Evolutionary conservation across 2,797 vertebrate species (phyloP), one percentile per base, ranked within the genome.

Genomic region (Platyrinchus mystaceus): DNA sequence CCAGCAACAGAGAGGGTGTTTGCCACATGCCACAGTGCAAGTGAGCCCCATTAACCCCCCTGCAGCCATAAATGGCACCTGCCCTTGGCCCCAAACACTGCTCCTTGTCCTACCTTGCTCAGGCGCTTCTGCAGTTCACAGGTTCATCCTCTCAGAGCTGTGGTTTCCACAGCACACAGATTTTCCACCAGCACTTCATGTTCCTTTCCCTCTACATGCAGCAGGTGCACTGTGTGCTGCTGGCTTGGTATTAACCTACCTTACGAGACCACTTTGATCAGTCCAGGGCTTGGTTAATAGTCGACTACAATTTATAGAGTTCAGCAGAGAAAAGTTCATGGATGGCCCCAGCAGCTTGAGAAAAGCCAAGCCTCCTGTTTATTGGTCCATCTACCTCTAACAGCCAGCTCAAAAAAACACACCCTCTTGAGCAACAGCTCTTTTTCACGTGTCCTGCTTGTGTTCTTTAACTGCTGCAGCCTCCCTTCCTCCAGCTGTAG

Each of bases 251-350:
- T 49, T 68, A 39, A 52, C 63, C 41, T 36, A 2, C 28, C 1
- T 2, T 24, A 1, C 0, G 9, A 58, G 15, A 4, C 6, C 15
- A 28, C 87, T 78, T 53, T 18, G 39, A 56, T 71, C 43, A 32
- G 64, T 3, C 8, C 92, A 28, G 37, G 3, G 14, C 32, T 55
- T 34, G 14, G 85, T 94, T 94, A 97, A 96, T 92, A 24, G 67
- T 94, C n/a, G 23, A 94, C 92, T 26, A n/a, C 32, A 24, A 10
- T 14, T 14, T 14, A 44, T 6, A 2, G 6, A 21, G 47, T 79
- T 94, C 73, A 90, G 84, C 88, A 70, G 56, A 41, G 47, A 85
- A 73, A 96, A 94, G 95, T 93, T 94, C 92, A 92, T 4, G 46
- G 79, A 50, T 76, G 11, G 2, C 27, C 43, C 50, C 21, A 28